A percentile compares a stretch with the other conserved stretches of the same genome.
These are phyloP conservation scores for Leucoraja erinaceus DNA, from an alignment of 2,113 vertebrate genomes.

Conservation along the genomic window DNA sequence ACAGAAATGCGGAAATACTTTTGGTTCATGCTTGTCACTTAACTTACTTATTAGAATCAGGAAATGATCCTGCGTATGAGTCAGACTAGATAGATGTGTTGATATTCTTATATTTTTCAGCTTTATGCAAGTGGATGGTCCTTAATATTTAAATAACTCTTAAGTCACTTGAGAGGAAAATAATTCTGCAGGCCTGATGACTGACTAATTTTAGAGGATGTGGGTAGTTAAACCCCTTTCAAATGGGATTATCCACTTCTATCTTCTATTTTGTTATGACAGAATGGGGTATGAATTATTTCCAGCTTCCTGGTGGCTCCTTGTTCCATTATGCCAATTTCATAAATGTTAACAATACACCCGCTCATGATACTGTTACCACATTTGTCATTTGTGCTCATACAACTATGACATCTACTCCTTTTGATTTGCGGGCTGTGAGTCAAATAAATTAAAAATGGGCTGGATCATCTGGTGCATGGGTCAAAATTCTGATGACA, in stretches of 20 bases:
- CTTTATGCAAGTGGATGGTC: neutral
- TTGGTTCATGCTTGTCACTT: neutral
- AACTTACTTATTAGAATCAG: neutral
- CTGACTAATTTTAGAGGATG: neutral
- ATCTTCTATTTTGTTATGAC: neutral
- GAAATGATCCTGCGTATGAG: neutral
- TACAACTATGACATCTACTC: neutral
- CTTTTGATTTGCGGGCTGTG: neutral
- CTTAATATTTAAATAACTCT: neutral
- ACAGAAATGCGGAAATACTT: neutral
- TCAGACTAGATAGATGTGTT: conserved; percentile 9
- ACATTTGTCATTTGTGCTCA: neutral
- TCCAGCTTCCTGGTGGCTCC: neutral
- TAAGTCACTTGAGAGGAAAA: neutral
- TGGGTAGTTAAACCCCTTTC: neutral
- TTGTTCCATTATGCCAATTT: neutral
- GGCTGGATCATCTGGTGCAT: neutral
- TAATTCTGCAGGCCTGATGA: neutral
- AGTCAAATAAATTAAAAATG: neutral
- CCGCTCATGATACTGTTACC: neutral
- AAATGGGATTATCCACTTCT: neutral
- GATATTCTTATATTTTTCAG: neutral
- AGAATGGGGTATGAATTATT: neutral
- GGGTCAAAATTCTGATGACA: neutral
- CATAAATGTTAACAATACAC: neutral